phyloP scores from a whole-genome alignment of 2,888 invertebrate genomes.

The Brassicogethes aeneus region DNA sequence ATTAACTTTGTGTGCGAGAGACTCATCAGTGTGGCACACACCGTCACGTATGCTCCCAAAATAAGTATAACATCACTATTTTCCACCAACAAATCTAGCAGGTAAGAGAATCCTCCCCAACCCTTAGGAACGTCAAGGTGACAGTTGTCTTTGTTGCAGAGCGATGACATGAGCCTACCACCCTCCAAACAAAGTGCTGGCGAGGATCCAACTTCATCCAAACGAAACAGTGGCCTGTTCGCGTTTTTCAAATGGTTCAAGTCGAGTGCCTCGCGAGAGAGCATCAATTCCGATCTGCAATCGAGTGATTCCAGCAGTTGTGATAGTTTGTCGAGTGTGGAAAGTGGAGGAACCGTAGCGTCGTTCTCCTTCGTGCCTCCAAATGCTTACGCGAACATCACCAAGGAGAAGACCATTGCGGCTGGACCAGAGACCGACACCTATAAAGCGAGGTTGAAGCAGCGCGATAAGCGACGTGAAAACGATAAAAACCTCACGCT shows the following conservation, averaged over 20 bases:
- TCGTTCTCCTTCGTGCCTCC: conserved; percentile 63
- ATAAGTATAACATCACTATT: no score
- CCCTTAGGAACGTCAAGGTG: background rate
- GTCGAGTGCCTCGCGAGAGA: conserved; percentile 40
- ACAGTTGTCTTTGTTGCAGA: background rate
- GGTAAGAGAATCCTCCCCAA: background rate
- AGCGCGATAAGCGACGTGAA: conserved; percentile 49
- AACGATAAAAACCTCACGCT: conserved; percentile 53
- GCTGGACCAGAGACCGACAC: conserved; percentile 54
- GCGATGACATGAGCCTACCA: conserved; percentile 27
- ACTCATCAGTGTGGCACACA: no score
- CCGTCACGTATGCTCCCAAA: no score
- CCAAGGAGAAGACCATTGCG: conserved; percentile 41
- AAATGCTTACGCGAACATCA: conserved; percentile 41
- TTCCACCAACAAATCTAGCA: background rate
- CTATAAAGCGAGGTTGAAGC: conserved; percentile 51
- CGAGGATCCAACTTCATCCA: conserved; percentile 36
- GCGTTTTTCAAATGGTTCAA: conserved; percentile 69
- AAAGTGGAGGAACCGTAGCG: conserved; percentile 62
- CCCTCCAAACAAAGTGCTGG: conserved; percentile 36
- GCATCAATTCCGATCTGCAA: conserved; percentile 28
- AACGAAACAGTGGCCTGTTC: conserved; percentile 45
- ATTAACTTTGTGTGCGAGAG: conserved; percentile 32
- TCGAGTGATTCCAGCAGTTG: conserved; percentile 42
- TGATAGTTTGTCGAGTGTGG: conserved; percentile 57